These are phyloP conservation scores for Tuberolachnus salignus DNA, from an alignment of 2,888 invertebrate species.

Conservation along the genomic window DNA sequence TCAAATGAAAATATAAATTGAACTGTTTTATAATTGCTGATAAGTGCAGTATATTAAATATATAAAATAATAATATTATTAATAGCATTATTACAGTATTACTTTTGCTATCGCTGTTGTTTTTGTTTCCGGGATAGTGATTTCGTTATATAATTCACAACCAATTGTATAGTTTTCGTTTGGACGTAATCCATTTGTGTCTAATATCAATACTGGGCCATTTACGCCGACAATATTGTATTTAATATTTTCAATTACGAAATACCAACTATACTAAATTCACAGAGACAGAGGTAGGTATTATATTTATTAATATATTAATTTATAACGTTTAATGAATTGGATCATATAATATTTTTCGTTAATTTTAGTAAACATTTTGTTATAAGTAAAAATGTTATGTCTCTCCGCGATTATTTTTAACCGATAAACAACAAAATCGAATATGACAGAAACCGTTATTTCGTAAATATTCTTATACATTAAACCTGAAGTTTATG, in stretches of 20 bases:
- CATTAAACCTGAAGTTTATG: too few species aligned
- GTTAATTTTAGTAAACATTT: too few species aligned
- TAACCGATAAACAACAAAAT: too few species aligned
- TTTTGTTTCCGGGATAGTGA: background rate
- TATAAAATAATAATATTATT: background rate
- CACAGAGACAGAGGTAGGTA: background rate
- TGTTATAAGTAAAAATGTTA: too few species aligned
- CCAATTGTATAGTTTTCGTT: slow-evolving; percentile 38
- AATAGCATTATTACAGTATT: background rate
- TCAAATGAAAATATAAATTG: background rate
- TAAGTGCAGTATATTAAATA: background rate
- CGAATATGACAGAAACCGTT: too few species aligned
- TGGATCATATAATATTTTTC: too few species aligned
- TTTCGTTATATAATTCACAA: slow-evolving; percentile 24
- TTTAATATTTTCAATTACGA: slow-evolving; percentile 31
- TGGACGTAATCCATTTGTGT: slow-evolving; percentile 29
- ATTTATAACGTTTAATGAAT: too few species aligned
- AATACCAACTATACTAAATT: slow-evolving; percentile 37
- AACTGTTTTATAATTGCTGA: background rate
- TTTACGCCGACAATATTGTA: slow-evolving; percentile 29
- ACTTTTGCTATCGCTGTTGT: slow-evolving; percentile 30
- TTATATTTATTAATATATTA: background rate
- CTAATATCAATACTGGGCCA: slow-evolving; percentile 44
- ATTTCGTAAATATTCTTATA: too few species aligned
- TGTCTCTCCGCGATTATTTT: too few species aligned